A percentile compares a stretch with the other conserved stretches of the same genome.
These are phyloP conservation scores for Trididemnum nubilum DNA, from an alignment of 23 tunicate genomes.

Conservation along the genomic window DNA sequence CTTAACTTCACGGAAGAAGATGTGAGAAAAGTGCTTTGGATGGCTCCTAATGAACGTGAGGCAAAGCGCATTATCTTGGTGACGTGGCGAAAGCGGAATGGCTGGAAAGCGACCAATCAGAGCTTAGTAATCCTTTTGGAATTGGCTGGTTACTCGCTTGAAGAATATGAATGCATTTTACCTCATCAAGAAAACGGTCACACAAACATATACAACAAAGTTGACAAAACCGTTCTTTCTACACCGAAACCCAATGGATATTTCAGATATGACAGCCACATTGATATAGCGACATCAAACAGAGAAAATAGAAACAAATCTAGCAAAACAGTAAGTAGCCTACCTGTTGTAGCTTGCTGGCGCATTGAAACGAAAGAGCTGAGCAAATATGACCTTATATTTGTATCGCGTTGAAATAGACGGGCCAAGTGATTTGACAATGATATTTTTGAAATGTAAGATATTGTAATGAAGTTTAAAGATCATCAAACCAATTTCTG, in stretches of 20 bases:
- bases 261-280: conserved; percentile 40
- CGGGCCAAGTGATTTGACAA: too few species aligned
- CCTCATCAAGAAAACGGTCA: conserved; percentile 33
- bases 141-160: conserved; percentile 50
- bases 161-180: conserved; percentile 67
- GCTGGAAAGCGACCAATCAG: conserved; percentile 77
- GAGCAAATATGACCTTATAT: too few species aligned
- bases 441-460: too few species aligned
- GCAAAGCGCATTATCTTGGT: conserved; percentile 45
- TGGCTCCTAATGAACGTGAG: conserved; percentile 22
- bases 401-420: too few species aligned
- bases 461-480: too few species aligned
- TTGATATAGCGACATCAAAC: background rate
- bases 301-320: background rate
- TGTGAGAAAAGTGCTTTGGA: conserved; percentile 20
- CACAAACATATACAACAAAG: conserved; percentile 36
- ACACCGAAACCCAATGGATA: conserved; percentile 24
- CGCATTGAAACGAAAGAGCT: too few species aligned
- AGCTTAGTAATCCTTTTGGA: conserved; percentile 61
- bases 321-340: too few species aligned
- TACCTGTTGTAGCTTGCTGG: too few species aligned
- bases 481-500: too few species aligned
- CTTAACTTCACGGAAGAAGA: conserved; percentile 55
- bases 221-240: background rate
- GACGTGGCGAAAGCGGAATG: conserved; percentile 64